A percentile compares a stretch with the other conserved stretches of the same genome.
These are phyloP conservation scores for Enhydra lutris DNA, from an alignment of 2,113 vertebrate genomes.

Conservation along the genomic window DNA sequence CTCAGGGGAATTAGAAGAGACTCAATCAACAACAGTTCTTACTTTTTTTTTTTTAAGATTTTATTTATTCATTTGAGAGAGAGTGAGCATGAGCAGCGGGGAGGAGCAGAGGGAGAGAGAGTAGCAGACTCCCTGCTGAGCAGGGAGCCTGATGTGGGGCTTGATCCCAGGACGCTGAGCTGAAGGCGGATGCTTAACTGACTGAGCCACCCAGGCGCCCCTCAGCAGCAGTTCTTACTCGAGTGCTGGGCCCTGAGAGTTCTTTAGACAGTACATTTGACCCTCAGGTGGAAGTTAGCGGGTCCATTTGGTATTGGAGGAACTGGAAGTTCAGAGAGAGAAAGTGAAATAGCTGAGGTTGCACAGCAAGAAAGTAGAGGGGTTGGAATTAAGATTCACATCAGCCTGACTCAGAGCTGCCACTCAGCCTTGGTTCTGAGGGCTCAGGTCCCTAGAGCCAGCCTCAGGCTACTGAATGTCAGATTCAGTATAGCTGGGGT, in stretches of 20 bases:
- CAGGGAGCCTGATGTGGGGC: background rate
- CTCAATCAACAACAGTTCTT: background rate
- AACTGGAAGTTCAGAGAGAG: background rate
- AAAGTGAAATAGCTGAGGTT: background rate
- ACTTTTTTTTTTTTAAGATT: background rate
- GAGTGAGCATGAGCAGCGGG: background rate
- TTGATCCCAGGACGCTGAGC: background rate
- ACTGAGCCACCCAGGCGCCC: background rate
- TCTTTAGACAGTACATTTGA: background rate
- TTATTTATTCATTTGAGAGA: background rate
- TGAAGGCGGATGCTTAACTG: background rate
- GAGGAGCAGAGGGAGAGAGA: background rate
- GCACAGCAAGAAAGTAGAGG: background rate
- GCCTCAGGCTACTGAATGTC: background rate
- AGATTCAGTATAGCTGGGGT: background rate
- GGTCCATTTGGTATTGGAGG: background rate
- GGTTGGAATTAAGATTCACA: background rate
- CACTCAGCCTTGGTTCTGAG: background rate
- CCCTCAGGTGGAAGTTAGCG: background rate
- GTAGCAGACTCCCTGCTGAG: background rate
- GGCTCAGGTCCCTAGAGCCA: background rate
- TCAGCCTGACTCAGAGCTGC: background rate
- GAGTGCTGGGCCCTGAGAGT: background rate
- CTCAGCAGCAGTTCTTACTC: background rate
- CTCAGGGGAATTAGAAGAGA: background rate